Base-by-base conservation (phyloP, 2,113 vertebrate genomes). In the Phalacrocorax brasilianus region DNA sequence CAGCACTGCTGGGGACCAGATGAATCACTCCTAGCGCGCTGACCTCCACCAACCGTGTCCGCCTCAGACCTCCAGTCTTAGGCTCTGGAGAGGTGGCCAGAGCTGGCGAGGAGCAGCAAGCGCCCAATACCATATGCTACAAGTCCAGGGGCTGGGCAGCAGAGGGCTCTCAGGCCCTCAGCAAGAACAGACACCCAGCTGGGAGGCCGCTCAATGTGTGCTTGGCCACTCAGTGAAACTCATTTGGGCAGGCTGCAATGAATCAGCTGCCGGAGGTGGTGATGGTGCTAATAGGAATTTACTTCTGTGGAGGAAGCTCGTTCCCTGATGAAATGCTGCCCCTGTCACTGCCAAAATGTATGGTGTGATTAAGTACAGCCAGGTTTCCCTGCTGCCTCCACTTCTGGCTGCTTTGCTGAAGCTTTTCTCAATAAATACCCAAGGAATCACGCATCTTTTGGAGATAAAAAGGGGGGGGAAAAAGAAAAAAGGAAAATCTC, bases 1-100 rank as follows among this genome's bases (percentile, higher is more conserved):
- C n/a, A 61, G 30, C 27, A 11, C 12, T 24, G 24, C 16, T 6
- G 15, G 61, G 49, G 15, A 65, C 1, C 28, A 6, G 28, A 5
- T 18, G 50, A 55, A 27, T 28, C 5, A 30, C 49, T 49, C 18
- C 20, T 11, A 11, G 19, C 50, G 8, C 62, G 32, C 3, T 1
- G 0, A 18, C 20, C 42, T 40, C 30, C 67, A 32, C 16, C 1
- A 2, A 7, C 32, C 0, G 0, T 4, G 5, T 22, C 56, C 8
- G 4, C 15, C 67, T 9, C n/a, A 32, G 45, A 13, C 32, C 42
- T 62, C n/a, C 61, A 33, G 9, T 8, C 23, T 50, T 13, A 35
- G 28, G 24, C 17, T 28, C 55, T 12, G 20, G 42, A 67, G 42
- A 30, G 35, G 32, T 19, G 50, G 3, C 14, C 42, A 53, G 62